Conservation (phyloP, 2,888 invertebrate genomes). For the Hyposoter didymator region DNA sequence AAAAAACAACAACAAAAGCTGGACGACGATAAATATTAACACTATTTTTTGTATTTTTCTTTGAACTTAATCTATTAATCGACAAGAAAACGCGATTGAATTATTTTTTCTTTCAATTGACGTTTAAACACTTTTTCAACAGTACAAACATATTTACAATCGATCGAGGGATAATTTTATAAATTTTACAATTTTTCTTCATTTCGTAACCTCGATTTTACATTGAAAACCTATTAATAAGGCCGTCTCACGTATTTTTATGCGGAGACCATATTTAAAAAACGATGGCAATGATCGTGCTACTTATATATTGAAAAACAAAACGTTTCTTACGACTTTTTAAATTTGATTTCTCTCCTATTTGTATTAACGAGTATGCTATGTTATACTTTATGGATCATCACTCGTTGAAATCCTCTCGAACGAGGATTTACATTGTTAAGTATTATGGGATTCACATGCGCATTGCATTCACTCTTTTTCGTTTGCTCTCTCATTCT, state of each 20-base stretch:
- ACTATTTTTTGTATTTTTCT: conserved; percentile 12
- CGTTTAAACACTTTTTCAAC: background rate
- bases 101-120: background rate
- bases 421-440: conserved; percentile 39
- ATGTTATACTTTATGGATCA: conserved; percentile 36
- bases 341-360: conserved; percentile 14
- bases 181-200: conserved; percentile 27
- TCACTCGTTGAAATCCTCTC: conserved; percentile 34
- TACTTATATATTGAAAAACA: conserved; percentile 31
- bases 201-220: conserved; percentile 67
- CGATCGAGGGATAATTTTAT: conserved; percentile 12
- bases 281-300: conserved; percentile 62
- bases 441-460: conserved; percentile 49
- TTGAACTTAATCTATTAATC: background rate
- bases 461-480: conserved; percentile 16
- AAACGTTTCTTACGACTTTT: conserved; percentile 29
- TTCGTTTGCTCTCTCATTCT: background rate
- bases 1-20: background rate
- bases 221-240: conserved; percentile 72
- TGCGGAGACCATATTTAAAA: conserved; percentile 70
- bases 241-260: conserved; percentile 40
- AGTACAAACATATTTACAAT: conserved; percentile 33
- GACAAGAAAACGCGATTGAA: conserved; percentile 16
- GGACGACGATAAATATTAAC: conserved; percentile 13
- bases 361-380: conserved; percentile 6